A percentile compares a stretch with the other conserved stretches of the same genome.
phyloP scores from a whole-genome alignment of 2,888 invertebrate genomes.

The Sarcophaga rosellei region DNA sequence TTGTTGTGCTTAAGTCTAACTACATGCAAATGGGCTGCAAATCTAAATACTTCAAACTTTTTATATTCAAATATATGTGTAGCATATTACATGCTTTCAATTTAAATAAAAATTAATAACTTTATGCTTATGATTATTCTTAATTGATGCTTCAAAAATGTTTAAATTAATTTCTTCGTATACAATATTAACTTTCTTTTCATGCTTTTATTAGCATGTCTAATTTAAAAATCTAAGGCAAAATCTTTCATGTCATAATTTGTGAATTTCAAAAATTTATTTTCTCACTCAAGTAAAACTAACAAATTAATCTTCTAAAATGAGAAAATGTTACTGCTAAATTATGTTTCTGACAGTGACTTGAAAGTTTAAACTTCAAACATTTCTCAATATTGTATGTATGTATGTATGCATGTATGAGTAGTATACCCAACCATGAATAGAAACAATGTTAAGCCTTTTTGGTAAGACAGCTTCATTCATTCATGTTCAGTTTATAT shows the following conservation, averaged over 20 bases:
- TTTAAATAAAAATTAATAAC: too few species aligned
- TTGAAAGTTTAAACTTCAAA: slow-evolving; percentile 59
- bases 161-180: too few species aligned
- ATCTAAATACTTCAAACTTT: too few species aligned
- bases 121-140: too few species aligned
- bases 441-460: slow-evolving; percentile 53
- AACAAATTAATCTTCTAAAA: slow-evolving; percentile 49
- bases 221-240: slow-evolving; percentile 30
- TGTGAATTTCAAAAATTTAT: slow-evolving; percentile 17
- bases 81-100: too few species aligned
- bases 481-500: slow-evolving; percentile 48
- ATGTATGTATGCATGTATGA: background rate
- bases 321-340: slow-evolving; percentile 38
- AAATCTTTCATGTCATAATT: slow-evolving; percentile 77
- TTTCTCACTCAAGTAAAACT: slow-evolving; percentile 30
- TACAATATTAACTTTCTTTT: too few species aligned
- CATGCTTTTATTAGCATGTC: too few species aligned
- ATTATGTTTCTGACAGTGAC: slow-evolving; percentile 61
- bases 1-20: too few species aligned
- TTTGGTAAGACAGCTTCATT: slow-evolving; percentile 58
- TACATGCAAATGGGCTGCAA: too few species aligned
- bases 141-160: too few species aligned
- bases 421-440: slow-evolving; percentile 12
- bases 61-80: too few species aligned
- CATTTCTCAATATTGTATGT: slow-evolving; percentile 20